These are phyloP conservation scores for Leptinotarsa juncta DNA, from an alignment of 2,888 invertebrate species.

Conservation along the genomic window DNA sequence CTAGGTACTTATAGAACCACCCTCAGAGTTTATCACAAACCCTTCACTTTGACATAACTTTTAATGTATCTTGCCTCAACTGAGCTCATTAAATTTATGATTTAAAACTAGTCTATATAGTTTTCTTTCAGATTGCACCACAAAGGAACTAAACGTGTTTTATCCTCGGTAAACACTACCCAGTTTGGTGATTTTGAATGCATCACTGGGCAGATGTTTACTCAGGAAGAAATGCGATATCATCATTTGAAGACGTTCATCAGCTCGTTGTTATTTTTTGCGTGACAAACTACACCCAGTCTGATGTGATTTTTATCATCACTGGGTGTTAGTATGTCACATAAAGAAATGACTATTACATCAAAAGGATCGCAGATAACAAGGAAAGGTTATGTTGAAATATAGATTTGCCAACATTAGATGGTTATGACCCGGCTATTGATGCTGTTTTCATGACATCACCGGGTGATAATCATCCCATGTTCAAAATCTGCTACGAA, in stretches of 20 bases:
- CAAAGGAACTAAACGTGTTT: conserved; percentile 1
- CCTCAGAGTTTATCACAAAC: too few species aligned
- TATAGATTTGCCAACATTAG: conserved; percentile 37
- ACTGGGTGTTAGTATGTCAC: conserved; percentile 49
- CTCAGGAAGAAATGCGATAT: conserved; percentile 26
- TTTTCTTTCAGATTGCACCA: not conserved
- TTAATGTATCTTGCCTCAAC: too few species aligned
- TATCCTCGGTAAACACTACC: conserved; percentile 40
- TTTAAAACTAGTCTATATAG: too few species aligned
- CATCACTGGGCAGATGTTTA: conserved; percentile 51
- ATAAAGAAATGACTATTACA: conserved; percentile 21
- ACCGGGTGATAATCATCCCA: conserved; percentile 60
- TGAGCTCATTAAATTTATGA: too few species aligned
- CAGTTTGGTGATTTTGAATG: conserved; percentile 43
- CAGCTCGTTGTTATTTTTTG: not conserved
- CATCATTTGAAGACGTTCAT: conserved; percentile 3
- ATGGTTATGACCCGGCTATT: conserved; percentile 52
- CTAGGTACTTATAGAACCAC: too few species aligned
- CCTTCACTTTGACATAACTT: too few species aligned
- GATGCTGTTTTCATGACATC: conserved; percentile 48
- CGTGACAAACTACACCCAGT: conserved; percentile 42
- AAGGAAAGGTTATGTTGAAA: not conserved
- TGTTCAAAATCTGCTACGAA: conserved; percentile 35
- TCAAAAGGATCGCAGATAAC: not conserved
- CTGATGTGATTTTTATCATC: conserved; percentile 43